A percentile compares a stretch with the other conserved stretches of the same genome.
Conservation (phyloP, 2,888 invertebrate species). For the Agrotis clavis region DNA sequence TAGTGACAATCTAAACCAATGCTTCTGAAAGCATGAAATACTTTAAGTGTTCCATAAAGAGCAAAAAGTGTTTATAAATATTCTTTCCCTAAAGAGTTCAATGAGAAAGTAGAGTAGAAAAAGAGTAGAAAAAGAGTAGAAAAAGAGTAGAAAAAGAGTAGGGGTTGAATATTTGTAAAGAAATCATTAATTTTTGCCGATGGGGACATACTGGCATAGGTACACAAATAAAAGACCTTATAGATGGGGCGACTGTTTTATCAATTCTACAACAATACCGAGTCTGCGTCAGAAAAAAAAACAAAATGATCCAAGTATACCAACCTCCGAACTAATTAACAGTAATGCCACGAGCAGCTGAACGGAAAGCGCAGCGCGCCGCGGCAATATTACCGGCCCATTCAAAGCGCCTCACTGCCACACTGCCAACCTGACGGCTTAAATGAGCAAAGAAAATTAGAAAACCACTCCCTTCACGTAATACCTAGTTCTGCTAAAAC, state of each 20-base stretch:
- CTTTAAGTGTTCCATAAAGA: no score
- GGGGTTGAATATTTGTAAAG: background rate
- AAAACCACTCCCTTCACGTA: conserved; percentile 41
- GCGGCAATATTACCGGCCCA: conserved; percentile 52
- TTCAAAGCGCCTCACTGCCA: conserved; percentile 63
- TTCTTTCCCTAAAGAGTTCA: no score
- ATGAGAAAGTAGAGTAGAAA: no score
- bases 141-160: no score
- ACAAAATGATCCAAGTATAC: background rate
- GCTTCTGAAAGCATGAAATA: no score
- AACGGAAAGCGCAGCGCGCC: conserved; percentile 21
- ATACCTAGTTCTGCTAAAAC: conserved; percentile 29
- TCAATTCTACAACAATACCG: background rate
- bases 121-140: background rate
- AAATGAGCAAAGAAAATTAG: conserved; percentile 55
- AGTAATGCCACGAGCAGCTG: conserved; percentile 70
- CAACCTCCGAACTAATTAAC: conserved; percentile 70
- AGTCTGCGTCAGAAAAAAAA: background rate
- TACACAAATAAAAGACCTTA: background rate
- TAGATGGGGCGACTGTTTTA: background rate
- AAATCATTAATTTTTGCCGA: background rate
- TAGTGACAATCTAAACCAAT: no score
- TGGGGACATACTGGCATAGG: background rate
- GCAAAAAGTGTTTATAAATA: no score
- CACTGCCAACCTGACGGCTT: conserved; percentile 54